These are phyloP conservation scores for Chaetodon trifasciatus DNA, from an alignment of 2,797 vertebrate genomes.

Conservation along the genomic window DNA sequence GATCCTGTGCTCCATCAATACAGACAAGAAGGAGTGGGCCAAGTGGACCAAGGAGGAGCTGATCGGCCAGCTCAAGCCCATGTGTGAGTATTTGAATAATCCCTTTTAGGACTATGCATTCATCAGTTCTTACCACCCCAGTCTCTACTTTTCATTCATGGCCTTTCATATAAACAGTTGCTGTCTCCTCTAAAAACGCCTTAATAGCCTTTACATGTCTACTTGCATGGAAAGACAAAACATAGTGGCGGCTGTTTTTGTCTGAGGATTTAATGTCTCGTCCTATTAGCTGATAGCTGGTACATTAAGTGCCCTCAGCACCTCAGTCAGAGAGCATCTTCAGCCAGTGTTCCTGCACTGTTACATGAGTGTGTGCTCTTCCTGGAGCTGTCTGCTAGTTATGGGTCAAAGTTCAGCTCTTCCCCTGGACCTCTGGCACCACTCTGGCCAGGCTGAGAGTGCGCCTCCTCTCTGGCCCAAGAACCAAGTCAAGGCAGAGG, in stretches of 20 bases:
- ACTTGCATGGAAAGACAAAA: slow-evolving; percentile 37
- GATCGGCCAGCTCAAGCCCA: slow-evolving; percentile 98
- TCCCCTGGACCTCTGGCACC: slow-evolving; percentile 74
- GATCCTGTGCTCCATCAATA: slow-evolving; percentile 99
- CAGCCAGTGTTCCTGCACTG: slow-evolving; percentile 35
- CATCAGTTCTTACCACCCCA: slow-evolving; percentile 12
- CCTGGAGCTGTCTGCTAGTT: slow-evolving; percentile 68
- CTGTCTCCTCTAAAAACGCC: slow-evolving; percentile 34
- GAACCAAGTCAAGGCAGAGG: slow-evolving; percentile 71
- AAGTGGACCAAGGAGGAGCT: slow-evolving; percentile 99
- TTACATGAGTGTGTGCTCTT: slow-evolving; percentile 44
- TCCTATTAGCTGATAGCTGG: slow-evolving; percentile 64
- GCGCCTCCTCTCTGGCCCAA: slow-evolving; percentile 62
- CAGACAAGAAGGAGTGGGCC: slow-evolving; percentile 99
- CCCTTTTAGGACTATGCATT: slow-evolving; percentile 10
- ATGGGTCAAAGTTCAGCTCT: slow-evolving; percentile 72
- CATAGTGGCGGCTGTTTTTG: slow-evolving; percentile 40
- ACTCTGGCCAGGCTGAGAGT: slow-evolving; percentile 64
- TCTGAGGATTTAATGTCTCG: slow-evolving; percentile 57
- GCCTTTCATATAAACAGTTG: slow-evolving; percentile 45
- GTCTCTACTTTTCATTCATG: slow-evolving; percentile 30
- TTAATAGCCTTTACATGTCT: slow-evolving; percentile 37
- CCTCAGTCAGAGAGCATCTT: slow-evolving; percentile 59
- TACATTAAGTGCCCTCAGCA: slow-evolving; percentile 70
- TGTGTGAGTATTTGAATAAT: slow-evolving; percentile 92